Base-by-base conservation (phyloP, 1,140 invertebrate genomes). In the Phortica variegata region DNA sequence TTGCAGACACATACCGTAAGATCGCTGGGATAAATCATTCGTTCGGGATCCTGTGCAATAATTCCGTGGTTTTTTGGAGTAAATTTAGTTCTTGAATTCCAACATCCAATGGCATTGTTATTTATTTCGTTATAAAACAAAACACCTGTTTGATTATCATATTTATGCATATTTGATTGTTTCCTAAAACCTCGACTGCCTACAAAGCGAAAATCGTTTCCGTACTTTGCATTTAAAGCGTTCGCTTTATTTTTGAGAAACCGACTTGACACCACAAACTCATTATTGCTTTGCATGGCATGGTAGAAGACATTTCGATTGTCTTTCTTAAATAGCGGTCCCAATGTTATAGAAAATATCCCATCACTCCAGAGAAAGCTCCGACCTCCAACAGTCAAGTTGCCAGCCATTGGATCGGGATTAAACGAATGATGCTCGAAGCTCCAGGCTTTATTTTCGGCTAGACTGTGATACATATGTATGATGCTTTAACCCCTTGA, bases 321-420 rank as follows among this genome's bases (percentile, higher is more conserved):
- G 7, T 81, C 82, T 51, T 83, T 74, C 1, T 58, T 40, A 3
- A 78, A 77, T 2, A 80, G 61, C 0, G 81, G 80, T 0, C 84
- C 83, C 20, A 88, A 54, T 0, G 83, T 82, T 1, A 86, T 61
- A 43, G 85, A 87, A 62, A 89, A 88, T 4, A 89, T 74, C 1
- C 87, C 87, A 58, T 89, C 87, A 37, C 81, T 83, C 86, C 86
- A 88, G 68, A 86, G 84, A 60, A 87, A 88, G 2, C 77, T 73
- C 40, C 82, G 77, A 4, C 82, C 84, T 26, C 80, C 82, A 26
- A 89, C 81, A 43, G 81, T 81, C 54, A 87, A 82, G 60, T 87
- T 86, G 0, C 87, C 86, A 40, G 81, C 76, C 1, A 83, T 57
- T 1, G 87, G 86, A 70, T 89, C 87, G 36, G 88, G 83, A 60